Conservation (phyloP, 2,113 vertebrate genomes). For the Dromas ardeola region DNA sequence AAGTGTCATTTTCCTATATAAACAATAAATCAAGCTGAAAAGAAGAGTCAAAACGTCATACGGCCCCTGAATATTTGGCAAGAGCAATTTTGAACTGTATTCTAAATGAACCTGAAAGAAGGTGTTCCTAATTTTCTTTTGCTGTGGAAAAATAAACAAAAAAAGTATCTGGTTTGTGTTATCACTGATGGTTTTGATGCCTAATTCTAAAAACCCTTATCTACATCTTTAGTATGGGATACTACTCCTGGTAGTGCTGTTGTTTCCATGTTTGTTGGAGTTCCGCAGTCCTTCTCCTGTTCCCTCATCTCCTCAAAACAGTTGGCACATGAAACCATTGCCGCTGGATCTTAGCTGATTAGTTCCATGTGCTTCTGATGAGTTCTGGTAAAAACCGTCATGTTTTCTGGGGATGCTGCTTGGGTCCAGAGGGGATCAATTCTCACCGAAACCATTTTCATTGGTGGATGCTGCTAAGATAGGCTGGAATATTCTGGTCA, state of each 20-base stretch:
- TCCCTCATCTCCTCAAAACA: background rate
- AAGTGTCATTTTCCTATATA: background rate
- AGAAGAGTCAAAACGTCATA: background rate
- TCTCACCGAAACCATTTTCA: background rate
- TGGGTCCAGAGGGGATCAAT: too few species aligned
- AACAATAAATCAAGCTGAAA: background rate
- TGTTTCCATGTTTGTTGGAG: background rate
- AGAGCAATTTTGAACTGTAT: background rate
- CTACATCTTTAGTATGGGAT: background rate
- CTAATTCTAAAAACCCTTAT: background rate
- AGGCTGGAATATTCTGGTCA: background rate
- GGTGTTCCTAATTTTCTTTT: background rate
- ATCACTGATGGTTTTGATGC: background rate
- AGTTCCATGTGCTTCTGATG: background rate
- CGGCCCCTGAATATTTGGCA: background rate
- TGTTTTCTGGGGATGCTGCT: background rate
- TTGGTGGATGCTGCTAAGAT: background rate
- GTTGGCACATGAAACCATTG: too few species aligned
- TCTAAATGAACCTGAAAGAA: background rate
- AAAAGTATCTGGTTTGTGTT: background rate
- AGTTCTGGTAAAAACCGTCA: background rate
- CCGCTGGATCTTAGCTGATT: background rate
- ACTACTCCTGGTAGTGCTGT: background rate
- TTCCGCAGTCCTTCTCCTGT: background rate
- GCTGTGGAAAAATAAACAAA: background rate